A percentile compares a stretch with the other conserved stretches of the same genome.
Evolutionary conservation across 2,888 invertebrate species (phyloP).

Genomic region (Subacronicta megacephala): DNA sequence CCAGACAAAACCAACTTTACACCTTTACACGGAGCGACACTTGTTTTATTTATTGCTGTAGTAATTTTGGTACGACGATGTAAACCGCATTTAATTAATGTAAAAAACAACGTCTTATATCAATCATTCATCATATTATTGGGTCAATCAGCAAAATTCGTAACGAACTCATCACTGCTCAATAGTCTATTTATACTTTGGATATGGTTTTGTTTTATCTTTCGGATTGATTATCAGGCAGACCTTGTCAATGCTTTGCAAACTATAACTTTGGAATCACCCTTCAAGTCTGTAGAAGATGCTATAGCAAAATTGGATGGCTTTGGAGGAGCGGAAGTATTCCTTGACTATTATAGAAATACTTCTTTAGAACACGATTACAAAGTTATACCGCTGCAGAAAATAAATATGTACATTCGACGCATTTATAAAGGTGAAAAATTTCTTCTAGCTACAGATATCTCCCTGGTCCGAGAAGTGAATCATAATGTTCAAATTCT

Average conservation of each 20-base stretch:
- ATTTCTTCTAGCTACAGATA: conserved; percentile 64
- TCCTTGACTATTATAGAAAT: conserved; percentile 59
- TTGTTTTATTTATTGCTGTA: conserved; percentile 52
- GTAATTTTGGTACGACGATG: conserved; percentile 52
- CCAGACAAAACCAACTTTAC: conserved; percentile 66
- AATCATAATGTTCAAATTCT: conserved; percentile 63
- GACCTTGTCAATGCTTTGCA: conserved; percentile 69
- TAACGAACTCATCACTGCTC: conserved; percentile 61
- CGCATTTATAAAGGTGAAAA: conserved; percentile 64
- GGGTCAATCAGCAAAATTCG: conserved; percentile 67
- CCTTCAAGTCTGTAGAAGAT: conserved; percentile 60
- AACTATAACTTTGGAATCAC: conserved; percentile 64
- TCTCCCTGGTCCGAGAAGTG: conserved; percentile 42
- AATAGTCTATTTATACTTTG: conserved; percentile 70
- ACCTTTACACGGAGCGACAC: conserved; percentile 57
- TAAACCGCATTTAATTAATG: conserved; percentile 35
- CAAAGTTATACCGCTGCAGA: conserved; percentile 43
- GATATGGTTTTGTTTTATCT: conserved; percentile 76
- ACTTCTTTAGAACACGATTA: conserved; percentile 58
- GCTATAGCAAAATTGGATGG: conserved; percentile 63
- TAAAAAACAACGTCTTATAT: conserved; percentile 51
- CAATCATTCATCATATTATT: conserved; percentile 67
- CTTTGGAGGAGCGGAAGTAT: conserved; percentile 63
- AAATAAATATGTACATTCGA: conserved; percentile 52
- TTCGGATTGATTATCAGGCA: conserved; percentile 75